Evolutionary conservation across 2,888 invertebrate species (phyloP), one percentile per base, ranked within the genome.

Genomic region (Nomada lathburiana): DNA sequence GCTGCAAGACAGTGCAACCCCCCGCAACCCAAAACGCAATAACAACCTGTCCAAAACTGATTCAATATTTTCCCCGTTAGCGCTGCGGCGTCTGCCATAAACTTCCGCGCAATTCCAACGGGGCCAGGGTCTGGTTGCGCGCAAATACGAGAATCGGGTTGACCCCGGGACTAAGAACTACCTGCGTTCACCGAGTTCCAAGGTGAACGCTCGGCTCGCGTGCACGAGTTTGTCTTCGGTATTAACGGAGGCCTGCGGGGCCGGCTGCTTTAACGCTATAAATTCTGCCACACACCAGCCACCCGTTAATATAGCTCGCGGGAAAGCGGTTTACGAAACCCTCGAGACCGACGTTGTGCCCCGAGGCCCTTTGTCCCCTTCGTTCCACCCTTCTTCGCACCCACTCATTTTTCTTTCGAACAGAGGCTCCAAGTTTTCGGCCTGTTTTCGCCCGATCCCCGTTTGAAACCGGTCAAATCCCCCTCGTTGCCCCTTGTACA

Each of bases 171-270:
- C 69, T 81, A 86, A 82, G 83, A 87, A 86, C 82, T 80, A 23
- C 71, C 63, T 50, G 72, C 67, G 84, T 73, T 78, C 80, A 76
- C 55, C 55, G 81, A 76, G 23, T 20, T 23, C 55, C n/a, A 11
- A 55, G 55, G 11, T n/a, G 20, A 20, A 55, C 82, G 72, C 71
- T 75, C 63, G 81, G 79, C 70, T 67, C 73, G 83, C 79, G 47
- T 60, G 82, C 75, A 70, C 88, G 91, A 92, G 92, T 93, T 92
- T 92, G 92, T 92, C 91, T 92, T 92, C 90, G 91, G 91, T 90
- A 92, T 92, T 92, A 92, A 86, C 85, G 84, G 84, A 85, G 85
- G 75, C 86, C 78, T 77, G 79, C 71, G 63, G 63, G 78, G 59
- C 53, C 20, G 52, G 53, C 55, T 72, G 86, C 78, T 83, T 79